Evolutionary conservation across 2,888 invertebrate species (phyloP).

Genomic region (Chymomyza caudatula): DNA sequence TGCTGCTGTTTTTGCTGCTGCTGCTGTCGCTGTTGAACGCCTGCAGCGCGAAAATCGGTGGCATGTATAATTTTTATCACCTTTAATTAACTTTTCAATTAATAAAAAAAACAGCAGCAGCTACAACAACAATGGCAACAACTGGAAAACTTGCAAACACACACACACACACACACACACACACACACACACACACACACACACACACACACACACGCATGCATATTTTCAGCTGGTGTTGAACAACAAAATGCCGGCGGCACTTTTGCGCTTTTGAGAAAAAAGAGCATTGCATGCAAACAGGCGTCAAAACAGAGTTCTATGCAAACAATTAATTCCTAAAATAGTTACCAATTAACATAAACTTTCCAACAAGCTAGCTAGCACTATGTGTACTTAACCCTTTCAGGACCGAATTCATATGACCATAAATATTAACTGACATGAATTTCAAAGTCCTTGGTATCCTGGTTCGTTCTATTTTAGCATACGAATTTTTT

Average conservation of each 20-base stretch:
- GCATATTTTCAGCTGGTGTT: not conserved
- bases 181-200: not conserved
- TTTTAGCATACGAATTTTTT: too few species aligned
- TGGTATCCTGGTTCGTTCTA: too few species aligned
- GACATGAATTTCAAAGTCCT: too few species aligned
- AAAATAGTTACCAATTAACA: too few species aligned
- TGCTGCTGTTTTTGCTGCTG: conserved; percentile 28
- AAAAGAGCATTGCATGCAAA: not conserved
- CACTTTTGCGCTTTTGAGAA: conserved; percentile 41
- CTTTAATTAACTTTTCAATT: conserved; percentile 76
- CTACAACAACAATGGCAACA: conserved; percentile 14
- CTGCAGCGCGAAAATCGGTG: conserved; percentile 74
- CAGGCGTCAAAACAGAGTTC: not conserved
- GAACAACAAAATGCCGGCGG: conserved; percentile 55
- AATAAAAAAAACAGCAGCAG: conserved; percentile 61
- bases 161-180: not conserved
- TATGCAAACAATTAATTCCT: too few species aligned
- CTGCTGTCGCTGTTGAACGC: conserved; percentile 50
- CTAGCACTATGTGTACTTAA: too few species aligned
- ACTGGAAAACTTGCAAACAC: conserved; percentile 34
- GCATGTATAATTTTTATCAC: conserved; percentile 76
- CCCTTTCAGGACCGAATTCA: too few species aligned
- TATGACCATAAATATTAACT: too few species aligned
- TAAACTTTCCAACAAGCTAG: too few species aligned
- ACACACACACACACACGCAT: not conserved